Percentiles rank a stretch among this genome's conserved stretches.
Evolutionary conservation across 2,113 vertebrate genomes (phyloP).

Genomic region (Passer montanus): DNA sequence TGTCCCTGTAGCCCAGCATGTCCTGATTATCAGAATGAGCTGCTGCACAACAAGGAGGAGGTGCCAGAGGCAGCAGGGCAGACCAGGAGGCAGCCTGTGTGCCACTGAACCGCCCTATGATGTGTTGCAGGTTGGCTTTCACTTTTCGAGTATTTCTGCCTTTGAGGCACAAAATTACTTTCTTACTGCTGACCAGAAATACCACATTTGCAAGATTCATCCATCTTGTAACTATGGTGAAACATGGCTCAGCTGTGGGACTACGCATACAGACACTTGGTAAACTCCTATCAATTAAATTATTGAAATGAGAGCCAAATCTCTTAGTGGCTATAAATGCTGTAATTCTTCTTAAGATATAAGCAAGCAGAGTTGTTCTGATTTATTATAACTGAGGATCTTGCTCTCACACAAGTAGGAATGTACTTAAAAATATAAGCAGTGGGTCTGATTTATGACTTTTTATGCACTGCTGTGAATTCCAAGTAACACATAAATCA

Average conservation of each 20-base stretch:
- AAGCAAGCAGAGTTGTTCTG: slow-evolving; percentile 19
- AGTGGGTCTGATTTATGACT: not conserved
- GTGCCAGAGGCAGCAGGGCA: not conserved
- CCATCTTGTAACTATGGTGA: not conserved
- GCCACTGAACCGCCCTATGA: not conserved
- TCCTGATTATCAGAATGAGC: not conserved
- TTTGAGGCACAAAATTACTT: not conserved
- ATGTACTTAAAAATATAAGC: slow-evolving; percentile 27
- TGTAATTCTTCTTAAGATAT: not conserved
- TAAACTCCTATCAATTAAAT: slow-evolving; percentile 7
- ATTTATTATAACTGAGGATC: slow-evolving; percentile 26
- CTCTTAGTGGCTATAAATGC: not conserved
- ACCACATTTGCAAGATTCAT: not conserved
- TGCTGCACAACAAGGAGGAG: not conserved
- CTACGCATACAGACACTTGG: not conserved
- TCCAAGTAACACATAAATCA: slow-evolving; percentile 25
- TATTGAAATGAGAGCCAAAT: slow-evolving; percentile 36
- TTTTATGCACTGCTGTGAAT: not conserved
- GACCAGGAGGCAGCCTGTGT: not conserved
- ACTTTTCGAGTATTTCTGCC: not conserved
- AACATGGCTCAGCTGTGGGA: not conserved
- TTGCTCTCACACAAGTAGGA: not conserved
- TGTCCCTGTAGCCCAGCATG: not conserved
- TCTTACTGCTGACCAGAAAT: not conserved
- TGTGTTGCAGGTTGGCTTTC: not conserved